Evolutionary conservation across 64 coral and sea anemone species (phyloP), one percentile per base, ranked within the genome.

Genomic region (Platygyra sinensis): DNA sequence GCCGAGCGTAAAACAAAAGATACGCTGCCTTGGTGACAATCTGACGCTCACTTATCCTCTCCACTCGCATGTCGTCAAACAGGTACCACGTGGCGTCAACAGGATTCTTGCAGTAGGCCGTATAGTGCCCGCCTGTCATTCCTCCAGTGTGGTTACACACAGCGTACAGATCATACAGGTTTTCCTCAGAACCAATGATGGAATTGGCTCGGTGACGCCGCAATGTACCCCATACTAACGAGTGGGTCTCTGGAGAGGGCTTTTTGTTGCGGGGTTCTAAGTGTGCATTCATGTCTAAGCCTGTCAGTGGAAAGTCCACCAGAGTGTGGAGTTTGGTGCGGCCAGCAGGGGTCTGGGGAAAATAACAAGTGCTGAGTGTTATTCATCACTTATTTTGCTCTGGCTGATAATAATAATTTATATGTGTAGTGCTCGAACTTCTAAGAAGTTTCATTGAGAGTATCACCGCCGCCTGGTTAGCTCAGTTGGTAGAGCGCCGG

Each of bases 91-190:
- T 72, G 22, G 67, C 71, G 78, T 97, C 95, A 16, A 91, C 87
- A 59, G 95, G 95, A 76, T 97, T 97, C 77, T 91, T 93, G 76
- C 95, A 97, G 88, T 91, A 94, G 12, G 95, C 95, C 42, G 95
- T 97, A 76, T 97, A 97, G 31, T 97, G 95, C 0, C 95, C 95
- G 11, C 95, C 95, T 64, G 91, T 90, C 95, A 97, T 97, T 38
- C 80, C 93, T 2, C 95, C 95, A 24, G 93, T 86, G 88, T 97
- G 95, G 52, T 97, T 97, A 83, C 95, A 97, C 6, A 97, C 95
- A 10, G 95, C 95, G 84, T 97, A 97, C 25, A 97, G 22, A 78
- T 97, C 95, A 69, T 97, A 97, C 6, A 93, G 80, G 64, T 94
- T 94, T 29, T 97, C 95, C 31, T 97, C 92, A 67, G 59, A 31